Percentiles rank a stretch among this genome's conserved stretches.
Evolutionary conservation across 2,113 vertebrate species (phyloP).

Genomic region (Puntigrus tetrazona): DNA sequence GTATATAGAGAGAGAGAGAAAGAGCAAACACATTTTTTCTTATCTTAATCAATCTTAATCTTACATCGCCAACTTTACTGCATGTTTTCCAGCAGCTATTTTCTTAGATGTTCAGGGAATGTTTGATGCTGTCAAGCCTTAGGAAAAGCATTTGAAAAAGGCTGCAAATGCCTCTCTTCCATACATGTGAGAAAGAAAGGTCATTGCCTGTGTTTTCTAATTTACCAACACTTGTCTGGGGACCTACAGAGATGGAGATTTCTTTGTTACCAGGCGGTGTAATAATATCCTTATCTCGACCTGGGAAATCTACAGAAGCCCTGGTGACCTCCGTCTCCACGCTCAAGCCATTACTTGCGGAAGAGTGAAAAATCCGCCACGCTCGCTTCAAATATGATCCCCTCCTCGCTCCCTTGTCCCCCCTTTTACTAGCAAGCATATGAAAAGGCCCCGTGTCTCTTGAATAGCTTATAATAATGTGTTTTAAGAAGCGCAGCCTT

Average conservation of each 20-base stretch:
- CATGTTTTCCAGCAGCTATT: constrained; percentile 4
- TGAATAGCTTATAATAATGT: constrained; percentile 80
- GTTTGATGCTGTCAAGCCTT: constrained; percentile 20
- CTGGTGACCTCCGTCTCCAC: constrained; percentile 69
- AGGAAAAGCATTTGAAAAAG: constrained; percentile 49
- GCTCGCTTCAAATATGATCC: constrained; percentile 75
- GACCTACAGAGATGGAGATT: constrained; percentile 75
- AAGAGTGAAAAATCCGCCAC: constrained; percentile 73
- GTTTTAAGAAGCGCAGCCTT: constrained; percentile 74
- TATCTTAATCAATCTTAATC: neutral
- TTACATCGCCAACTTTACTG: neutral
- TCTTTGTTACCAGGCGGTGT: constrained; percentile 72
- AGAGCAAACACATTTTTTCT: neutral
- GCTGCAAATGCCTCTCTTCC: constrained; percentile 61
- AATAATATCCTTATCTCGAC: constrained; percentile 80
- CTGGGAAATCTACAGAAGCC: constrained; percentile 76
- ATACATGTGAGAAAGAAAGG: constrained; percentile 66
- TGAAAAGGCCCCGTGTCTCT: constrained; percentile 69
- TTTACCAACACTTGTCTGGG: constrained; percentile 76
- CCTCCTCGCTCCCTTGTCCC: constrained; percentile 52
- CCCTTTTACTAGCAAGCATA: constrained; percentile 68
- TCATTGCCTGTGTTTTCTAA: constrained; percentile 74
- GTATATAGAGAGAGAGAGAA: neutral
- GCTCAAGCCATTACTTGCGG: constrained; percentile 73
- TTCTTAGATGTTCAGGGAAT: constrained; percentile 28